Evolutionary conservation across 2,797 vertebrate species (phyloP).

Genomic region (Chelmon rostratus): DNA sequence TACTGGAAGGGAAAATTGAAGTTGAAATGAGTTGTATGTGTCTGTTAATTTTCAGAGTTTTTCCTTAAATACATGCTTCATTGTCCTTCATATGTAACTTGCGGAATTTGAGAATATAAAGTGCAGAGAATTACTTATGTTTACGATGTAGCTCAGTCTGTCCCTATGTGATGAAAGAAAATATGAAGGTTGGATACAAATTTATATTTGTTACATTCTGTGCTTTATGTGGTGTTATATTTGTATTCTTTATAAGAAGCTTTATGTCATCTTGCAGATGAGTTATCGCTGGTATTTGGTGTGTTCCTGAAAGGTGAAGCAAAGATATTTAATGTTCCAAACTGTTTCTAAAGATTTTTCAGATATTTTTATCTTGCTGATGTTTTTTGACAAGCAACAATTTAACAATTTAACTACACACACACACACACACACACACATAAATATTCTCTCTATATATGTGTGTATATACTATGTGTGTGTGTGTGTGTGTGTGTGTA

Average conservation of each 20-base stretch:
- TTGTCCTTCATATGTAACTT: background rate
- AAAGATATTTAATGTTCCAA: too few species aligned
- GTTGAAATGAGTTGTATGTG: background rate
- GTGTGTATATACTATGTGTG: too few species aligned
- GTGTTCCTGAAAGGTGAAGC: background rate
- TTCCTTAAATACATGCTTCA: too few species aligned
- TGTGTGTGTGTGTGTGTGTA: too few species aligned
- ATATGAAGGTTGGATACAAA: background rate
- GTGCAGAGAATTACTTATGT: background rate
- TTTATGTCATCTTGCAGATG: slow-evolving; percentile 3
- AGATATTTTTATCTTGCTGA: background rate
- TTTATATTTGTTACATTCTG: background rate
- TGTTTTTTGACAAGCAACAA: background rate
- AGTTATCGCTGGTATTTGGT: background rate
- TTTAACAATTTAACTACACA: background rate
- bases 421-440: too few species aligned
- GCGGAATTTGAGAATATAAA: background rate
- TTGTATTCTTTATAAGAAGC: background rate
- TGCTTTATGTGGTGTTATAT: background rate
- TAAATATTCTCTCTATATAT: too few species aligned
- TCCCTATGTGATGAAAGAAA: slow-evolving; percentile 1
- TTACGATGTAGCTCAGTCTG: background rate
- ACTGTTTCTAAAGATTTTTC: too few species aligned
- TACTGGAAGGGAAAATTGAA: background rate
- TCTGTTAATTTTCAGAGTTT: background rate